These are phyloP conservation scores for Euproctis similis DNA, from an alignment of 2,888 invertebrate genomes.

Conservation along the genomic window DNA sequence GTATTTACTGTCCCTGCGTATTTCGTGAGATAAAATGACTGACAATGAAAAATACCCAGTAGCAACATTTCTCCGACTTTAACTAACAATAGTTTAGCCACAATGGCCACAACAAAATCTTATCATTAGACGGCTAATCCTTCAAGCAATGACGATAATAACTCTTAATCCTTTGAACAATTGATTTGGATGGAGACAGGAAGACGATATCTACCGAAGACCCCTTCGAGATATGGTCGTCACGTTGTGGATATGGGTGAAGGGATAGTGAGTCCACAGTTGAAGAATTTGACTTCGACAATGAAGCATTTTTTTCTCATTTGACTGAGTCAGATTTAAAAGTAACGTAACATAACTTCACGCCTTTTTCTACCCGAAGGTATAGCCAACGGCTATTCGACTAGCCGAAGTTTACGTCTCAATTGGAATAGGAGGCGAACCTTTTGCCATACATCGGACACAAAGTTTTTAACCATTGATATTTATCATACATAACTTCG, in stretches of 20 bases:
- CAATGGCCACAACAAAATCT: slow-evolving; percentile 40
- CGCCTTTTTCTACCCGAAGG: too few species aligned
- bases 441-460: too few species aligned
- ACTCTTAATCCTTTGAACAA: slow-evolving; percentile 46
- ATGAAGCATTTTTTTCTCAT: too few species aligned
- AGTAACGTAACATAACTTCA: too few species aligned
- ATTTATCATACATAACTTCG: too few species aligned
- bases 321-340: too few species aligned
- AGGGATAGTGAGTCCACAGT: slow-evolving; percentile 2
- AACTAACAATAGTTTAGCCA: slow-evolving; percentile 20
- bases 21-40: slow-evolving; percentile 16
- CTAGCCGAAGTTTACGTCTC: too few species aligned
- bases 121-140: slow-evolving; percentile 59
- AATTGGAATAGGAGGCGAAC: too few species aligned
- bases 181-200: slow-evolving; percentile 38
- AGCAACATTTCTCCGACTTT: slow-evolving; percentile 29
- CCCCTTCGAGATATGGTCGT: background rate
- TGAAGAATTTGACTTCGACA: slow-evolving; percentile 6
- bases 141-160: slow-evolving; percentile 42
- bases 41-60: slow-evolving; percentile 13
- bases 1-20: background rate
- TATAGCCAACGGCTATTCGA: too few species aligned
- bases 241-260: background rate
- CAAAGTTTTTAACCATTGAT: too few species aligned
- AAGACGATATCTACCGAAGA: slow-evolving; percentile 22